Percentiles rank a stretch among this genome's conserved stretches.
Conservation (phyloP, 2,888 invertebrate genomes). For the Rhorus exstirpatorius region DNA sequence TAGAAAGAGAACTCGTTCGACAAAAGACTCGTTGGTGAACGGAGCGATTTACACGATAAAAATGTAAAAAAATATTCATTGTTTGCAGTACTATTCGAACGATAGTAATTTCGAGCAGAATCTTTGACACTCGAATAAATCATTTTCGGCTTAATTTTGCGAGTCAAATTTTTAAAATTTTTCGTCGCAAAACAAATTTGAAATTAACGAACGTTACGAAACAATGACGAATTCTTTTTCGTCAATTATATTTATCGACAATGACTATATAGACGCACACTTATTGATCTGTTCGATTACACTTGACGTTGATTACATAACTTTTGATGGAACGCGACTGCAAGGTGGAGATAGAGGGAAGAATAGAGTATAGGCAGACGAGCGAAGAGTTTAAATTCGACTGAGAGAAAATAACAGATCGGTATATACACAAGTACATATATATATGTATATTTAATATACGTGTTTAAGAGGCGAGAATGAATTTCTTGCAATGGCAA, state of each 20-base stretch:
- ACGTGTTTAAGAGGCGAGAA: slow-evolving; percentile 31
- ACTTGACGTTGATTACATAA: neutral
- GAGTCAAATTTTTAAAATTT: neutral
- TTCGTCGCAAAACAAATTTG: neutral
- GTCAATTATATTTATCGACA: neutral
- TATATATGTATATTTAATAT: neutral
- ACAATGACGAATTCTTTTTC: no score
- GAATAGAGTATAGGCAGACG: no score
- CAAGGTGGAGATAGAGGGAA: no score
- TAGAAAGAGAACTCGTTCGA: slow-evolving; percentile 30
- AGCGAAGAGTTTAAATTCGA: slow-evolving; percentile 5
- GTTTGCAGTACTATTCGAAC: no score
- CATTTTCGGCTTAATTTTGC: no score
- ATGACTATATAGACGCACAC: neutral
- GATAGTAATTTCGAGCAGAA: no score
- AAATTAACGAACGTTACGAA: neutral
- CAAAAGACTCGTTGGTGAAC: no score
- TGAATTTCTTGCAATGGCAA: slow-evolving; percentile 50
- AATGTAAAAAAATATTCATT: no score
- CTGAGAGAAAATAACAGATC: neutral
- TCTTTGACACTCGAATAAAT: no score
- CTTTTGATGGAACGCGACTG: neutral
- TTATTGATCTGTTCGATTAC: neutral
- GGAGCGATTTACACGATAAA: neutral
- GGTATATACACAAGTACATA: neutral